A percentile compares a stretch with the other conserved stretches of the same genome.
These are phyloP conservation scores for Synergus gifuensis DNA, from an alignment of 2,888 invertebrate genomes.

Conservation along the genomic window DNA sequence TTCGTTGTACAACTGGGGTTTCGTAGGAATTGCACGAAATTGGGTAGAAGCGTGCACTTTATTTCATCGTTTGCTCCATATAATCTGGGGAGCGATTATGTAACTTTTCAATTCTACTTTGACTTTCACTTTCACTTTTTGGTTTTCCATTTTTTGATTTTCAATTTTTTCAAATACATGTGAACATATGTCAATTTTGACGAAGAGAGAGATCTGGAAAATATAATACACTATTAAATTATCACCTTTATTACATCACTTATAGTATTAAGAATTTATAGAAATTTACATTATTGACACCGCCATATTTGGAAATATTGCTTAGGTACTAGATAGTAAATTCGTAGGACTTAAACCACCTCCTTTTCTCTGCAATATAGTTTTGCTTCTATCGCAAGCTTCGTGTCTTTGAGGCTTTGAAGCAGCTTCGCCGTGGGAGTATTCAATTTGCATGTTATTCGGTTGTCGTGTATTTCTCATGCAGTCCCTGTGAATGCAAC, in stretches of 20 bases:
- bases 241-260: too few relatives aligned
- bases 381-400: slow-evolving; percentile 2
- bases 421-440: slow-evolving; percentile 49
- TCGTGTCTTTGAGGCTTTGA: slow-evolving; percentile 51
- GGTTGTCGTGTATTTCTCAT: slow-evolving; percentile 58
- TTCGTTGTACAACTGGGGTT: not conserved
- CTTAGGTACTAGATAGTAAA: not conserved
- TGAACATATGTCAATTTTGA: too few relatives aligned
- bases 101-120: too few relatives aligned
- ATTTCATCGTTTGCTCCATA: not conserved
- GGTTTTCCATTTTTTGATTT: too few relatives aligned
- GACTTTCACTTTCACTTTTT: not conserved
- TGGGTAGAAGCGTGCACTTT: not conserved
- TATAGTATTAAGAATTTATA: not conserved
- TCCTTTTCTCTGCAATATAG: not conserved
- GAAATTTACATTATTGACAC: not conserved
- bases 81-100: too few relatives aligned
- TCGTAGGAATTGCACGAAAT: not conserved
- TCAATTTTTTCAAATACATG: too few relatives aligned
- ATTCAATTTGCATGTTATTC: slow-evolving; percentile 73
- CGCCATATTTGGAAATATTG: not conserved
- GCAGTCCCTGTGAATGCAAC: slow-evolving; percentile 53
- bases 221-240: too few relatives aligned
- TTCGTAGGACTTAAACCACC: not conserved
- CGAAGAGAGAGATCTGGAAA: too few relatives aligned